Conservation (phyloP, 2,113 vertebrate species). For the chimpanzee (Pan troglodytes) region DNA sequence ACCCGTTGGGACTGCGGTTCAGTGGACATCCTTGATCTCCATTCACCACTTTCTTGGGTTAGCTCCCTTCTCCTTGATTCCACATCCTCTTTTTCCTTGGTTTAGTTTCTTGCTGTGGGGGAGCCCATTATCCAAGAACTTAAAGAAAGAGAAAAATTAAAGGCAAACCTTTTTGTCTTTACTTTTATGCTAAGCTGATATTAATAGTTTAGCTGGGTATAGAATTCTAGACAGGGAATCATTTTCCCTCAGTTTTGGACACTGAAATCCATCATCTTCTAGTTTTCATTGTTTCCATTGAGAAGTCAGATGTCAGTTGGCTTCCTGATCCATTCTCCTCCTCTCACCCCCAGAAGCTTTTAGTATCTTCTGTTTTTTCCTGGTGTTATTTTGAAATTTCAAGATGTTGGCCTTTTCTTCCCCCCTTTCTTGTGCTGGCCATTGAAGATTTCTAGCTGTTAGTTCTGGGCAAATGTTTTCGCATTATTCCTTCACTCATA, state of each 20-base stretch:
- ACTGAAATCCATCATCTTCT: rapidly evolving
- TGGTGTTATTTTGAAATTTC: not conserved
- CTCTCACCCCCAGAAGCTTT: rapidly evolving
- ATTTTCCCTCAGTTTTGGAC: rapidly evolving
- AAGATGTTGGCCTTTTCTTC: not conserved
- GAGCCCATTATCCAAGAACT: not conserved
- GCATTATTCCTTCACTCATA: not conserved
- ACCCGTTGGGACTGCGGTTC: not conserved
- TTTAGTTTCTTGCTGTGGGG: not conserved
- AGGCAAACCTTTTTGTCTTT: not conserved
- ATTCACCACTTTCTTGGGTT: not conserved
- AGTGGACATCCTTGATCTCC: not conserved
- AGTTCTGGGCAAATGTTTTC: not conserved
- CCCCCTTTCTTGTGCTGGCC: not conserved
- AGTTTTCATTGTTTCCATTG: not conserved
- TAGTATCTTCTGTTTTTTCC: not conserved
- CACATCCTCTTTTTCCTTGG: not conserved
- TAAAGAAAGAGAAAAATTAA: not conserved
- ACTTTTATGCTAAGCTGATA: no score
- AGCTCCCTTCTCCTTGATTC: not conserved
- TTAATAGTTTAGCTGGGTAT: not conserved
- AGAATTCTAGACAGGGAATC: no score
- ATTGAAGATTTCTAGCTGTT: not conserved
- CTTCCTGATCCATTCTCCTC: not conserved
- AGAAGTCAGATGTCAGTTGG: rapidly evolving